Evolutionary conservation across 2,113 vertebrate genomes (phyloP).

Genomic region (Corythornis madagascariensis): DNA sequence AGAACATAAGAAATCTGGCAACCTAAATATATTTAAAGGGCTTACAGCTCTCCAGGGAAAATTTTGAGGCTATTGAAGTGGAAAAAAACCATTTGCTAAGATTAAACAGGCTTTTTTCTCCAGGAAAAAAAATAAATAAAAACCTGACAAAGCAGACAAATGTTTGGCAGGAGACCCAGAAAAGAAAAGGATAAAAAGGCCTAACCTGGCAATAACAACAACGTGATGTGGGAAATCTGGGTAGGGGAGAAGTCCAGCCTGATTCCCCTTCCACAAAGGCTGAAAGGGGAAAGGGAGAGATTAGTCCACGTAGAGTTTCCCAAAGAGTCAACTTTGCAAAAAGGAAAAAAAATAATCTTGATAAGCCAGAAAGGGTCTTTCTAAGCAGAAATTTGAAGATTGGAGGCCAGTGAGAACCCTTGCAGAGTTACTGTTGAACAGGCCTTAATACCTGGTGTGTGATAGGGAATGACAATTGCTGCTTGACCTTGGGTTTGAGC

Average conservation of each 20-base stretch:
- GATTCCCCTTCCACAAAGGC: neutral
- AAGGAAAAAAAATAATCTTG: neutral
- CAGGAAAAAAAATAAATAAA: neutral
- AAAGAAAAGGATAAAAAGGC: neutral
- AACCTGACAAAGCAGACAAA: slow-evolving; percentile 6
- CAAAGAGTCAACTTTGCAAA: neutral
- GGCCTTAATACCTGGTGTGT: neutral
- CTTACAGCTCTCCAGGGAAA: slow-evolving; percentile 42
- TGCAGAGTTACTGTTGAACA: neutral
- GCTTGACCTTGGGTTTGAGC: neutral
- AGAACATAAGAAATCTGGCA: slow-evolving; percentile 59
- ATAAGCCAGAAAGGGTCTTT: neutral
- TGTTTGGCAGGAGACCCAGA: slow-evolving; percentile 2
- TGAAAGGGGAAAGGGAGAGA: neutral
- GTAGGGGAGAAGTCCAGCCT: neutral
- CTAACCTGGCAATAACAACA: slow-evolving; percentile 10
- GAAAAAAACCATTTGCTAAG: slow-evolving; percentile 23
- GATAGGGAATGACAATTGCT: neutral
- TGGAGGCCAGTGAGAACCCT: neutral
- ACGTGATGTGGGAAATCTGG: neutral
- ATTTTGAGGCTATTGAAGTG: slow-evolving; percentile 43
- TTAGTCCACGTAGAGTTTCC: neutral
- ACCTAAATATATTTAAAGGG: slow-evolving; percentile 58
- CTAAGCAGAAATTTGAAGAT: neutral
- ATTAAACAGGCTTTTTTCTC: neutral